phyloP scores from a whole-genome alignment of 2,113 vertebrate species.

The Python bivittatus region DNA sequence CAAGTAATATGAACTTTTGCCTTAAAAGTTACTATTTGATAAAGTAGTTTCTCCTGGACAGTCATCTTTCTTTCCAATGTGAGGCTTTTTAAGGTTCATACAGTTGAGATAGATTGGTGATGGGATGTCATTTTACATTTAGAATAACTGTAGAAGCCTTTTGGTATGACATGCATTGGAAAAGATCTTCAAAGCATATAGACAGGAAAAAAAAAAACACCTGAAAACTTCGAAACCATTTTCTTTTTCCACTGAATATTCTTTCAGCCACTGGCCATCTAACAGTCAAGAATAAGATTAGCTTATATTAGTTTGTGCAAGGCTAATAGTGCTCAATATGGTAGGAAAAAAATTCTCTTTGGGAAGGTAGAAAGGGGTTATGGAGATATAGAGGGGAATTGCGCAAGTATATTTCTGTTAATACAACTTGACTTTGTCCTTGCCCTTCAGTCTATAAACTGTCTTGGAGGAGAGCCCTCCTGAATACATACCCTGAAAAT shows the following conservation, averaged over 20 bases:
- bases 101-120: background rate
- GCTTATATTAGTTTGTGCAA: background rate
- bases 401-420: background rate
- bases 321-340: background rate
- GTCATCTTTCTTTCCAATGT: background rate
- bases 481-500: background rate
- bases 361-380: background rate
- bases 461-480: background rate
- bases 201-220: background rate
- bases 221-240: background rate
- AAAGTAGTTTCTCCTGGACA: background rate
- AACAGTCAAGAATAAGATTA: background rate
- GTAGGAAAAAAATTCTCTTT: background rate
- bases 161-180: background rate
- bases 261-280: background rate
- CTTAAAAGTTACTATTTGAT: background rate
- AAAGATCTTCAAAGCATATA: background rate
- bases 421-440: background rate
- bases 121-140: background rate
- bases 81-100: background rate
- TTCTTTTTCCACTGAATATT: background rate
- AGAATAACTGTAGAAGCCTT: background rate
- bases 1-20: background rate
- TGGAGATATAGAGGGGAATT: background rate
- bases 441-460: background rate